Conservation (phyloP, 2,888 invertebrate species). For the Nomada flava region DNA sequence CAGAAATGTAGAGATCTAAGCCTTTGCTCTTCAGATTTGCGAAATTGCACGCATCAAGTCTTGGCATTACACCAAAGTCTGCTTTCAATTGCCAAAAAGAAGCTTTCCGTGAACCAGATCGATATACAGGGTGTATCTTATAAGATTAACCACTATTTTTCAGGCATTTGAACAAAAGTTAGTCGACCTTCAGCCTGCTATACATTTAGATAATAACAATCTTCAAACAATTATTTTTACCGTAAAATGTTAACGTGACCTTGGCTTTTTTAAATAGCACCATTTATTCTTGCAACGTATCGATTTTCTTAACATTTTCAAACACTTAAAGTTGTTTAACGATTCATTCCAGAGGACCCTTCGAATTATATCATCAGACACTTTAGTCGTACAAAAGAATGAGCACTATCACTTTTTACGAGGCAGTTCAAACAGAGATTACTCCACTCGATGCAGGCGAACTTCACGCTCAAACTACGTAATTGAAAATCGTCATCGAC, state of each 20-base stretch:
- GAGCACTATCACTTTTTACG: neutral
- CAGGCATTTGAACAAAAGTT: too few relatives aligned
- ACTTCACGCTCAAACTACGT: neutral
- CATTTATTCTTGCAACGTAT: too few relatives aligned
- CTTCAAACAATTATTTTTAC: too few relatives aligned
- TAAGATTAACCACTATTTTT: too few relatives aligned
- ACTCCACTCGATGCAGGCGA: neutral
- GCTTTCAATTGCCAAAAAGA: constrained; percentile 22
- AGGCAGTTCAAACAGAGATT: neutral
- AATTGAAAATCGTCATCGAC: neutral
- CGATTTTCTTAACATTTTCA: too few relatives aligned
- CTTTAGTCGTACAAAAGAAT: neutral
- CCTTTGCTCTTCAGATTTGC: constrained; percentile 10
- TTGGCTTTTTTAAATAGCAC: too few relatives aligned
- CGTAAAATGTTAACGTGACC: too few relatives aligned
- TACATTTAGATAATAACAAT: too few relatives aligned
- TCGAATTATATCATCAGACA: neutral
- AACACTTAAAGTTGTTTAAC: too few relatives aligned
- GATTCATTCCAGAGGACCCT: too few relatives aligned
- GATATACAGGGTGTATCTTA: constrained; percentile 26
- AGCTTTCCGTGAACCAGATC: constrained; percentile 32
- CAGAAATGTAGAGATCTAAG: neutral
- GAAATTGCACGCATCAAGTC: constrained; percentile 31
- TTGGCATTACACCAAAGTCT: constrained; percentile 44
- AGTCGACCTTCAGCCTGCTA: too few relatives aligned